Conservation (phyloP, 2,797 vertebrate species). For the Xenentodon cancila region DNA sequence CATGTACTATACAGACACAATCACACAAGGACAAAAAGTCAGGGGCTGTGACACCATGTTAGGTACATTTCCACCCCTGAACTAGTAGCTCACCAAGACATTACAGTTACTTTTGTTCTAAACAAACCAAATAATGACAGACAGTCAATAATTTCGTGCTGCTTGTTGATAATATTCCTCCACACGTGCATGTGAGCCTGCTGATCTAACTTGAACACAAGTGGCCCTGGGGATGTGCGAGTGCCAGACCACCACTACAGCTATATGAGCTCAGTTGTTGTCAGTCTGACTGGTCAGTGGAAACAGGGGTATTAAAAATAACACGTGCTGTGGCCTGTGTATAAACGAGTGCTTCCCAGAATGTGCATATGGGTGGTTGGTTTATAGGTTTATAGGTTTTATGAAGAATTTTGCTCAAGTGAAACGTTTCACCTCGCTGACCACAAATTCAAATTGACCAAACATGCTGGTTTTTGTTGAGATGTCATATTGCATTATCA, state of each 20-base stretch:
- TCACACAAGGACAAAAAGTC: too few species aligned
- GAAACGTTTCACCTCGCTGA: conserved; percentile 11
- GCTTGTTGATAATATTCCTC: conserved; percentile 18
- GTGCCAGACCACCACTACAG: conserved; percentile 56
- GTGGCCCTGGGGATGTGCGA: conserved; percentile 47
- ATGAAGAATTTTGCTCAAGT: conserved; percentile 26
- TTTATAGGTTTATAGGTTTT: conserved; percentile 12
- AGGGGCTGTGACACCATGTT: not conserved
- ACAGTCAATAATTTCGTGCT: conserved; percentile 19
- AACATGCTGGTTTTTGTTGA: conserved; percentile 18
- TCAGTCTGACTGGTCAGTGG: conserved; percentile 56
- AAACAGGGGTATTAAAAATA: conserved; percentile 69
- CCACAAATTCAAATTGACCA: conserved; percentile 29
- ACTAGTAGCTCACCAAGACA: not conserved
- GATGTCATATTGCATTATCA: conserved; percentile 53
- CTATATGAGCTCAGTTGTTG: conserved; percentile 69
- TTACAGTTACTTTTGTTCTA: conserved; percentile 9
- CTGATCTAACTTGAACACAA: conserved; percentile 50
- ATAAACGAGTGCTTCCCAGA: not conserved
- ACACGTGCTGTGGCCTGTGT: conserved; percentile 17
- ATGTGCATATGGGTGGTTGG: not conserved
- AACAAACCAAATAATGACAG: not conserved
- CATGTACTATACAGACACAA: too few species aligned
- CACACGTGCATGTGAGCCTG: conserved; percentile 30
- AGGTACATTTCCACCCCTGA: not conserved